A percentile compares a stretch with the other conserved stretches of the same genome.
phyloP scores from a whole-genome alignment of 2,113 vertebrate species.

The Oceanites oceanicus region DNA sequence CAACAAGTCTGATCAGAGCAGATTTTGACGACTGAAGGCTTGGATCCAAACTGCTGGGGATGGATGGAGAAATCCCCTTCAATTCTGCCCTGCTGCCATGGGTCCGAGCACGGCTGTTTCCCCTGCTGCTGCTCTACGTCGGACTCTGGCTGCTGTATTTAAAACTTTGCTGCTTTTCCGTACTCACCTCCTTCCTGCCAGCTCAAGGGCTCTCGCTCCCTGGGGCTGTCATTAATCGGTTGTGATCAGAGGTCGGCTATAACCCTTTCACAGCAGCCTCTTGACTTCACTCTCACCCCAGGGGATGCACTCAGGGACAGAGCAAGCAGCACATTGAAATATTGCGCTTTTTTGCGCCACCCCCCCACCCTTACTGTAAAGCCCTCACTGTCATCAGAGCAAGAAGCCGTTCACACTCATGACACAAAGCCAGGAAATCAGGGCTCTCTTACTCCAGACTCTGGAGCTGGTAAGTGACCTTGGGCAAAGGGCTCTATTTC shows the following conservation, averaged over 20 bases:
- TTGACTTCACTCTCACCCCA: slow-evolving; percentile 55
- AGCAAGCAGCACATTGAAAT: slow-evolving; percentile 42
- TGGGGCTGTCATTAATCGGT: slow-evolving; percentile 62
- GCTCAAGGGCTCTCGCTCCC: slow-evolving; percentile 50
- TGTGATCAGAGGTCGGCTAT: slow-evolving; percentile 58
- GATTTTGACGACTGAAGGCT: not conserved
- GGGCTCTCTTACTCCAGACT: not conserved
- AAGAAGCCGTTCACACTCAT: not conserved
- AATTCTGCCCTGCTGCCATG: not conserved
- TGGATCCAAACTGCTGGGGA: not conserved
- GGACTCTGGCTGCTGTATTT: not conserved
- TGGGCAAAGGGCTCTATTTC: slow-evolving; percentile 14
- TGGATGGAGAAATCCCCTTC: not conserved
- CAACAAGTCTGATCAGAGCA: not conserved
- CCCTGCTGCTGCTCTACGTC: not conserved
- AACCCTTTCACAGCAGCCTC: slow-evolving; percentile 60
- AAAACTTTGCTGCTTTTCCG: not conserved
- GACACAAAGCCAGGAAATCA: slow-evolving; percentile 41
- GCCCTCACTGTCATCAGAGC: slow-evolving; percentile 1
- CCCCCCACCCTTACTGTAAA: slow-evolving; percentile 2
- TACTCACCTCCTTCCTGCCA: slow-evolving; percentile 49
- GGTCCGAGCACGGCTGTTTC: not conserved
- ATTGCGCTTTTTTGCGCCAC: not conserved
- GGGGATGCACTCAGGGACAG: slow-evolving; percentile 31
- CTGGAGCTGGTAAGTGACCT: slow-evolving; percentile 12